Conservation (phyloP, 2,113 vertebrate genomes). For the Prunella fulvescens region DNA sequence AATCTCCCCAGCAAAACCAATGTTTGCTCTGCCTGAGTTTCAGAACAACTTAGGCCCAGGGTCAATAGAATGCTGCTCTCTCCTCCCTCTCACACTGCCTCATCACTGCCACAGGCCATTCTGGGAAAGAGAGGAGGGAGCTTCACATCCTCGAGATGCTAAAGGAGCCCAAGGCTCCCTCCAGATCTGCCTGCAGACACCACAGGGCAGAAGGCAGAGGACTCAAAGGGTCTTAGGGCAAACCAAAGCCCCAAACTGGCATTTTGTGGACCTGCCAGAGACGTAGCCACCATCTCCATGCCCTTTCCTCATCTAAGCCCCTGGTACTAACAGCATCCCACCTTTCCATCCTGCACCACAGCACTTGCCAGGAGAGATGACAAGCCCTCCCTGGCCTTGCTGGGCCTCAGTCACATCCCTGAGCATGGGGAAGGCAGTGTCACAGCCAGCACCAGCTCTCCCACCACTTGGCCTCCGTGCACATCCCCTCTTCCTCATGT, state of each 20-base stretch:
- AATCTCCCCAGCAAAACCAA: neutral
- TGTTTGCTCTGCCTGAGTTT: neutral
- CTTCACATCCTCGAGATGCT: neutral
- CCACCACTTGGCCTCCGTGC: rapidly evolving
- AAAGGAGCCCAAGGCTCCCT: neutral
- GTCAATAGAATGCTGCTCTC: neutral
- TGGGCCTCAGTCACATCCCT: rapidly evolving
- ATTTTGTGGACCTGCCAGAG: neutral
- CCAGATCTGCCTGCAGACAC: neutral
- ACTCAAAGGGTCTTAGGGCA: neutral
- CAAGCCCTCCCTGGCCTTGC: neutral
- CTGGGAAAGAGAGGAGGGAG: neutral
- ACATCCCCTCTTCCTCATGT: rapidly evolving
- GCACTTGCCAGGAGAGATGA: neutral
- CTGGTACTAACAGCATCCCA: neutral
- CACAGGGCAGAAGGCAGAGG: neutral
- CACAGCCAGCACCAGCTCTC: neutral
- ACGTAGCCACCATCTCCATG: rapidly evolving
- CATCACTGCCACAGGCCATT: neutral
- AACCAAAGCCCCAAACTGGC: neutral
- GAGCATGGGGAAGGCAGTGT: rapidly evolving
- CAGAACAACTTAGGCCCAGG: neutral
- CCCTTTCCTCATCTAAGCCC: neutral
- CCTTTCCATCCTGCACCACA: neutral
- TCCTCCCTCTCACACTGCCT: neutral